Conservation (phyloP, 2,888 invertebrate species). For the Pterostichus madidus region DNA sequence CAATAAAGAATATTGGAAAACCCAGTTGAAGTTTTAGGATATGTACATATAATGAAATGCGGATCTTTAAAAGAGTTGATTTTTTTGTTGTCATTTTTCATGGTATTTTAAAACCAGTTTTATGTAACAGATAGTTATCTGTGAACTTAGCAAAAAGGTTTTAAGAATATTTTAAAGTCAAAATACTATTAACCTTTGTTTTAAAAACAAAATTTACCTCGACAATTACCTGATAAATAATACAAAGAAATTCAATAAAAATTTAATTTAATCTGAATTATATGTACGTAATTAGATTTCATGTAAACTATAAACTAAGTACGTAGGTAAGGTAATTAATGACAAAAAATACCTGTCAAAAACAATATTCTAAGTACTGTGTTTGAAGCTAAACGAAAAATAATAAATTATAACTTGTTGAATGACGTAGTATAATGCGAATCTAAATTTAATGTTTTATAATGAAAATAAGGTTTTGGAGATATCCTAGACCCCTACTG, state of each 20-base stretch:
- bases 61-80: neutral
- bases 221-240: neutral
- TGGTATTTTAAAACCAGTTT: neutral
- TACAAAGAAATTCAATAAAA: too few relatives aligned
- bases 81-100: neutral
- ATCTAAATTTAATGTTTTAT: neutral
- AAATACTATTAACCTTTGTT: neutral
- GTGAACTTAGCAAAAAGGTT: too few relatives aligned
- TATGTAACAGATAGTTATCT: neutral
- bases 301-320: too few relatives aligned
- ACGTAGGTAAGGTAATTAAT: neutral
- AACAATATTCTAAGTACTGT: neutral
- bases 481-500: neutral
- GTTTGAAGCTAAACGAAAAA: conserved; percentile 1
- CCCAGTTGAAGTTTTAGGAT: neutral
- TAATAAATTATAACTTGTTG: conserved; percentile 15
- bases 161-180: too few relatives aligned
- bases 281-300: too few relatives aligned
- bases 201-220: neutral
- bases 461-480: neutral
- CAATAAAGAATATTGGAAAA: neutral
- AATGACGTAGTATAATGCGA: conserved; percentile 15
- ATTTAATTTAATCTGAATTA: too few relatives aligned
- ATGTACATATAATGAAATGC: neutral
- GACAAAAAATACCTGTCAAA: neutral